Conservation (phyloP, 2,888 invertebrate species). For the Nebria brevicollis region DNA sequence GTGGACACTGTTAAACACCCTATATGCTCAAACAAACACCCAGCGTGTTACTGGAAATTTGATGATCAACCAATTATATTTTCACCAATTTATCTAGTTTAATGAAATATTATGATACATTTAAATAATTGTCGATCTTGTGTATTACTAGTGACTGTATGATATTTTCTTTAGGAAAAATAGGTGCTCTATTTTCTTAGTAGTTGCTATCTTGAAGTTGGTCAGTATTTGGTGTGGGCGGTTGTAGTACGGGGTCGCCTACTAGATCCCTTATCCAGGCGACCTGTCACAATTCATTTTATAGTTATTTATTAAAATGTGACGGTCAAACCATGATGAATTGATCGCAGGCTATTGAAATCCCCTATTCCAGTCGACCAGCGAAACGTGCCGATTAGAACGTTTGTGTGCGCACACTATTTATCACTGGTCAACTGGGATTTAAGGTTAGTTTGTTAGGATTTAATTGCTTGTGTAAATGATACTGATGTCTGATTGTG, state of each 20-base stretch:
- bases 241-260: slow-evolving; percentile 9
- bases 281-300: slow-evolving; percentile 42
- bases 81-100: too few species aligned
- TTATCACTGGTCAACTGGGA: slow-evolving; percentile 29
- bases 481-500: slow-evolving; percentile 41
- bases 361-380: slow-evolving; percentile 28
- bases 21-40: slow-evolving; percentile 17
- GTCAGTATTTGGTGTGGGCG: slow-evolving; percentile 8
- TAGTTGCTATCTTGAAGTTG: not conserved
- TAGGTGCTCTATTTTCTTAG: not conserved
- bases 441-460: slow-evolving; percentile 33
- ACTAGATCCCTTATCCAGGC: slow-evolving; percentile 33
- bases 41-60: slow-evolving; percentile 4
- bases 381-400: not conserved
- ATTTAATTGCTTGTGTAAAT: slow-evolving; percentile 43
- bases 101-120: too few species aligned
- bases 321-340: slow-evolving; percentile 42
- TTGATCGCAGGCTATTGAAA: slow-evolving; percentile 42
- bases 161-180: too few species aligned
- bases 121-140: too few species aligned
- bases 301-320: slow-evolving; percentile 44
- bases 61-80: too few species aligned
- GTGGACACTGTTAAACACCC: slow-evolving; percentile 40
- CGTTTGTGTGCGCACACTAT: not conserved
- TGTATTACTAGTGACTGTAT: too few species aligned